These are phyloP conservation scores for Dryobota labecula DNA, from an alignment of 2,888 invertebrate species.

Conservation along the genomic window DNA sequence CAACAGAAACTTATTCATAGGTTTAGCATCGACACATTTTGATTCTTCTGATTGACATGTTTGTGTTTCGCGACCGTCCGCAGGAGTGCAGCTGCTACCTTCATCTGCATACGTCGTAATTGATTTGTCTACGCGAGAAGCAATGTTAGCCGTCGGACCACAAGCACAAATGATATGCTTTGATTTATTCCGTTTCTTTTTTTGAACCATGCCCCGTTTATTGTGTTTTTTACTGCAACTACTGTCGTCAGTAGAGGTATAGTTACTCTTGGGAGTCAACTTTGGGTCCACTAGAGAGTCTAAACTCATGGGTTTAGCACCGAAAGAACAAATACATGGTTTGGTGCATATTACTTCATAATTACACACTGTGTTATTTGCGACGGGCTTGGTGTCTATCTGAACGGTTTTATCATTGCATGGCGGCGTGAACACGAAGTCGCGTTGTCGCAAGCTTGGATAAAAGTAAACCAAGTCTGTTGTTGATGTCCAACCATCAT, in stretches of 20 bases:
- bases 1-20: not conserved
- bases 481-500: constrained; percentile 83
- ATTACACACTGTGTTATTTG: constrained; percentile 53
- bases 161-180: constrained; percentile 59
- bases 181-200: constrained; percentile 24
- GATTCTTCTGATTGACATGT: constrained; percentile 39
- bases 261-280: constrained; percentile 1
- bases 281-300: constrained; percentile 56
- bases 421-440: constrained; percentile 55
- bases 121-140: constrained; percentile 68
- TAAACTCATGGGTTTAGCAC: constrained; percentile 40
- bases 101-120: constrained; percentile 72
- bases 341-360: constrained; percentile 64
- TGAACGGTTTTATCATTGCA: constrained; percentile 69
- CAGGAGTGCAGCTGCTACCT: constrained; percentile 59
- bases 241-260: constrained; percentile 10
- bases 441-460: constrained; percentile 69
- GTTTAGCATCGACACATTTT: not conserved
- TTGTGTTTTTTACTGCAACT: constrained; percentile 29
- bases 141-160: constrained; percentile 31
- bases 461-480: constrained; percentile 84
- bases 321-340: constrained; percentile 66
- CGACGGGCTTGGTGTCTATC: constrained; percentile 65
- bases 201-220: constrained; percentile 22
- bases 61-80: constrained; percentile 65